Evolutionary conservation across 1,140 invertebrate species (phyloP), one percentile per base, ranked within the genome.

Genomic region (Bombus difficillimus): DNA sequence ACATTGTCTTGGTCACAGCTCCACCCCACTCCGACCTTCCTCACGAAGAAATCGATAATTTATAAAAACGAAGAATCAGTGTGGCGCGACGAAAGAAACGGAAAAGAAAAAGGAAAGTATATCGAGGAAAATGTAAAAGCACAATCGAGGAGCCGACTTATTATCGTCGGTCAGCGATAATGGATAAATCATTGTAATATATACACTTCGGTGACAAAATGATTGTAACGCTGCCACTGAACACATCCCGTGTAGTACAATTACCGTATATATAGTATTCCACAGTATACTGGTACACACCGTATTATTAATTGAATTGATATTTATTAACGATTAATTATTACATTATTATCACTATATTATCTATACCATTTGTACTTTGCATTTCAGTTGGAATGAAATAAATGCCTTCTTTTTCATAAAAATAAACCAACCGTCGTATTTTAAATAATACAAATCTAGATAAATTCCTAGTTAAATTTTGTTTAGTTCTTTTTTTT

Each of bases 331-430:
- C 89, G 91, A 93, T 95, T 95, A 93, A 93, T 95, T 94, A 94
- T 94, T 93, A 93, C 87, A 94, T 93, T 93, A 95, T 93, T 94
- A 94, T 89, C 92, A 94, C 93, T 95, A 95, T 93, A 94, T 95
- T 94, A 95, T 93, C 92, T 93, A 95, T 93, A 94, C 92, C 83
- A 95, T 95, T 95, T 95, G 94, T 95, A 95, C 94, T 94, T 95
- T 95, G 94, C 89, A 95, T 93, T 95, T 95, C 87, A 92, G 93
- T 95, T 95, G 88, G 90, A 93, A 95, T 88, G 92, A 95, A 95
- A 95, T 95, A 95, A 95, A 95, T 95, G 95, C 95, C 95, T 95
- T 95, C 94, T 94, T 95, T 95, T 95, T 95, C 94, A 93, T 93
- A 93, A 93, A 92, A 93, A 83, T 74, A 74, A 88, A 85, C 74